Conservation (phyloP, 2,888 invertebrate genomes). For the Lysandra coridon region DNA sequence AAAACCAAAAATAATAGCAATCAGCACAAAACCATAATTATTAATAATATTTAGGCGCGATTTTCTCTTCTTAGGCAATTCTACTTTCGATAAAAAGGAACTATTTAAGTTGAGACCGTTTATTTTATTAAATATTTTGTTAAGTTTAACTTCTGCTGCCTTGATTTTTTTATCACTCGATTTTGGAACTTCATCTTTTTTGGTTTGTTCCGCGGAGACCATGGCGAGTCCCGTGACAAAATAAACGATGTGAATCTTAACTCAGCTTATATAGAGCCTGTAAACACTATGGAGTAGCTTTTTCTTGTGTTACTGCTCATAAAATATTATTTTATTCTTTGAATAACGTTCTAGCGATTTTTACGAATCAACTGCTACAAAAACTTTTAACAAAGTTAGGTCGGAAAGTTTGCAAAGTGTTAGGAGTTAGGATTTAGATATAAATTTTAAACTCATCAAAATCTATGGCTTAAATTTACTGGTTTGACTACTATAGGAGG, state of each 20-base stretch:
- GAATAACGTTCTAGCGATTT: no score
- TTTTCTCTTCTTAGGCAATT: conserved; percentile 43
- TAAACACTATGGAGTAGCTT: conserved; percentile 36
- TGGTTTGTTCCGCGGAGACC: conserved; percentile 51
- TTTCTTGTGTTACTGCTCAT: not conserved
- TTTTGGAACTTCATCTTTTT: conserved; percentile 43
- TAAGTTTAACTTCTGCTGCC: conserved; percentile 60
- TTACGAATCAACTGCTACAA: no score
- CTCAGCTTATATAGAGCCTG: conserved; percentile 51
- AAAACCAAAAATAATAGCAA: conserved; percentile 30
- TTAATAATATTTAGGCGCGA: conserved; percentile 31
- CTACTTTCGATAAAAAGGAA: conserved; percentile 52
- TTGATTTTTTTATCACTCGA: conserved; percentile 62
- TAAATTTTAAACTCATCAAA: no score
- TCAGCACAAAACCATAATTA: conserved; percentile 25
- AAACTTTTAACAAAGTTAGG: no score
- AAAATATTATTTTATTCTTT: no score
- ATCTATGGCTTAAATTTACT: no score
- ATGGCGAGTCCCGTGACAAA: conserved; percentile 38
- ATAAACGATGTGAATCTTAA: conserved; percentile 46
- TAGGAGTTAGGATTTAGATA: no score
- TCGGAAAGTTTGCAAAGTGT: no score
- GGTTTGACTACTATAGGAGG: no score
- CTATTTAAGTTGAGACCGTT: conserved; percentile 55
- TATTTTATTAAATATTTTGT: conserved; percentile 64